Base-by-base conservation (phyloP, 1,140 invertebrate species). In the Lucilia cuprina region DNA sequence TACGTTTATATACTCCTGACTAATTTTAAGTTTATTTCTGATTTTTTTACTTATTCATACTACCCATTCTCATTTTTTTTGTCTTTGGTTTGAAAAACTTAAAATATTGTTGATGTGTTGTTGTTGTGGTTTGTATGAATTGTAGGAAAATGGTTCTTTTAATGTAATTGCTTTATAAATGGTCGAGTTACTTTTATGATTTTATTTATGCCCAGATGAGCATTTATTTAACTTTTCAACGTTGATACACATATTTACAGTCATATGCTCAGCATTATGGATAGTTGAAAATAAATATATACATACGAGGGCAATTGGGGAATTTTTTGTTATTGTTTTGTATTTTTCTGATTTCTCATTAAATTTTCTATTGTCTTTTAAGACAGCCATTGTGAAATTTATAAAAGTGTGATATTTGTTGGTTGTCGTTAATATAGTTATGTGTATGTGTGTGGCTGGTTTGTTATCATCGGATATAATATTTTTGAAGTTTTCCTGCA, bases 171-270 rank as follows among this genome's bases (percentile, higher is more conserved):
- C 77, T 49, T 80, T 80, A 49, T 80, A 80, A 80, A 80, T 49
- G 77, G 77, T 80, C 77, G 47, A 50, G 77, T 80, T 50, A 80
- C 41, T 80, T 80, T 80, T 80, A 80, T 80, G 77, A 49, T 49
- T 80, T 80, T 80, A 80, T 80, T 80, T 49, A 80, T 80, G n/a
- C 41, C 77, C 77, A n/a, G 34, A 47, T 80, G n/a, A 80, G 19
- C 19, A 80, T 80, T 80, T 80, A 49, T 50, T 80, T 21, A 25
- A 70, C 65, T 21, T 70, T 70, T 70, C 65, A 70, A 70, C 50
- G 50, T 55, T 55, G 50, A 55, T 55, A n/a, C 12, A n/a, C 50
- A 55, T 41, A 41, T 41, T 41, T n/a, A 55, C 50, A 55, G 50
- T 17, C 50, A 55, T 13, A 55, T 55, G 17, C 13, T 17, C 50